Conservation (phyloP, 2,797 vertebrate species). For the Distichodus sexfasciatus region DNA sequence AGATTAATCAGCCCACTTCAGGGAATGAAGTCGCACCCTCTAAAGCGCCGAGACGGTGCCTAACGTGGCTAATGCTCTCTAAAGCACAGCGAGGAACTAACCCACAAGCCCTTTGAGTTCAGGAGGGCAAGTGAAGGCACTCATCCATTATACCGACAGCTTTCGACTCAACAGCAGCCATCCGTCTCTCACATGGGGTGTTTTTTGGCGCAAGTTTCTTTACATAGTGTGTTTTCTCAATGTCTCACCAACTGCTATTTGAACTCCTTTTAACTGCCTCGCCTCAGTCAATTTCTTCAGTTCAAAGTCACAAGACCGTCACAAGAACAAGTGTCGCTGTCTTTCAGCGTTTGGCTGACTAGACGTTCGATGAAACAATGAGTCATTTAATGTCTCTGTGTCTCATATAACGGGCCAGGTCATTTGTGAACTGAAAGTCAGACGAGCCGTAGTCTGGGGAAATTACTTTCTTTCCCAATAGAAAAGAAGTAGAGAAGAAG, state of each 20-base stretch:
- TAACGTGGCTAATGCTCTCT: neutral
- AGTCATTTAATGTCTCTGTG: slow-evolving; percentile 6
- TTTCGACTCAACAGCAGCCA: slow-evolving; percentile 16
- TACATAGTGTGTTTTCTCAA: too few relatives aligned
- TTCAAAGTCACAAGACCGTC: neutral
- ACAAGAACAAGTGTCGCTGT: neutral
- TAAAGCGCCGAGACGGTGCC: neutral
- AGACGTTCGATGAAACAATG: neutral
- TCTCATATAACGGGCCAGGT: neutral
- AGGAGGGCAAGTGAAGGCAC: slow-evolving; percentile 18
- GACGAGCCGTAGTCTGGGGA: too few relatives aligned
- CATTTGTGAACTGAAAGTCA: neutral
- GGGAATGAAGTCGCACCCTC: neutral
- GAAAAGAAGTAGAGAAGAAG: too few relatives aligned
- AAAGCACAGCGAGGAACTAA: slow-evolving; percentile 2
- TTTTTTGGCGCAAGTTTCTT: too few relatives aligned
- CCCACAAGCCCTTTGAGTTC: neutral
- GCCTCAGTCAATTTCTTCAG: neutral
- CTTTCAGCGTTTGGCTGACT: neutral
- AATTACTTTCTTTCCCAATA: too few relatives aligned
- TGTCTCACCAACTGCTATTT: neutral
- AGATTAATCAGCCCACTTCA: neutral
- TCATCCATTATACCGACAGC: slow-evolving; percentile 38
- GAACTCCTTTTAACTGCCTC: neutral
- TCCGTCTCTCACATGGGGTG: too few relatives aligned